Conservation (phyloP, 2,797 vertebrate genomes). For the Danionella dracula region DNA sequence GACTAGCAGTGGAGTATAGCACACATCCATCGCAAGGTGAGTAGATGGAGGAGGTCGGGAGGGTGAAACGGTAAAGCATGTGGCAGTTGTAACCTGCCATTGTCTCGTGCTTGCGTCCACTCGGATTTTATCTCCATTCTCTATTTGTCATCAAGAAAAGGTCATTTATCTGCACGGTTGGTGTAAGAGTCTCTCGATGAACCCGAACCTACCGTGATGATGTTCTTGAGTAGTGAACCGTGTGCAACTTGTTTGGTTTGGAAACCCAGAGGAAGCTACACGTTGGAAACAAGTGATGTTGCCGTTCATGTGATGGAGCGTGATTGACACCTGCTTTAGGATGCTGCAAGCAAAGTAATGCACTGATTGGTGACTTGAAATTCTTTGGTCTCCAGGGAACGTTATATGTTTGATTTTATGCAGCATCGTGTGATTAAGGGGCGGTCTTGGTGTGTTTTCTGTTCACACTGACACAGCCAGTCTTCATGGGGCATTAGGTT, state of each 20-base stretch:
- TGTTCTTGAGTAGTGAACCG: neutral
- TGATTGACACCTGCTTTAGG: conserved; percentile 30
- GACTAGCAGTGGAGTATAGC: conserved; percentile 51
- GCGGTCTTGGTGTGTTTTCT: too few species aligned
- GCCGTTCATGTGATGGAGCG: neutral
- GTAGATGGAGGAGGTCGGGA: conserved; percentile 43
- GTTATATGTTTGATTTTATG: too few species aligned
- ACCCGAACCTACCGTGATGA: neutral
- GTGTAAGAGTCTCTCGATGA: neutral
- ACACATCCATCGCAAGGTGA: conserved; percentile 60
- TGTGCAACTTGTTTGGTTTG: neutral
- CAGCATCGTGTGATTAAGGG: too few species aligned
- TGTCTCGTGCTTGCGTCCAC: conserved; percentile 61
- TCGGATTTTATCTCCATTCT: conserved; percentile 19
- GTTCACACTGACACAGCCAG: too few species aligned
- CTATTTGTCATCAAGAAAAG: neutral
- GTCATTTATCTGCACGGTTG: neutral
- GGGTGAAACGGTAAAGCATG: conserved; percentile 28
- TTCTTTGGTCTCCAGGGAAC: neutral
- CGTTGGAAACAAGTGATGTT: conserved; percentile 7
- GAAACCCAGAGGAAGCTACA: conserved; percentile 4
- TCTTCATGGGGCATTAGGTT: too few species aligned
- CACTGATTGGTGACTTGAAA: neutral
- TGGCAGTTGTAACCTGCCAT: conserved; percentile 55
- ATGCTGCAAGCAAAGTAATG: neutral